Evolutionary conservation across 2,888 invertebrate genomes (phyloP).

Genomic region (Leptogaster cylindrica): DNA sequence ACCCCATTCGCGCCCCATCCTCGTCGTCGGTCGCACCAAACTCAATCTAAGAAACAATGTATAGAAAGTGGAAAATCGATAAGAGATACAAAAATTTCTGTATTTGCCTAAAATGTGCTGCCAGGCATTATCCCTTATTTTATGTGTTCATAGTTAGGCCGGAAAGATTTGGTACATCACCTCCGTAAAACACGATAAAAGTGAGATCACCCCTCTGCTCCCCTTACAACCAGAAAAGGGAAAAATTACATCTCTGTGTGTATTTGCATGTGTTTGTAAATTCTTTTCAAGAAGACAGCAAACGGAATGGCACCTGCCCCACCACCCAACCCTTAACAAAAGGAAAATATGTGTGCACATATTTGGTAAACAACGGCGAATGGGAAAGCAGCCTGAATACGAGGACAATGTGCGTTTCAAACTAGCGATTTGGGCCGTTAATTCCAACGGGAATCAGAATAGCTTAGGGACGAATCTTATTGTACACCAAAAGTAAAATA

Average conservation of each 20-base stretch:
- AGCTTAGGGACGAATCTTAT: too few relatives aligned
- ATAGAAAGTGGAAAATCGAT: constrained; percentile 20
- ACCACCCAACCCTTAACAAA: too few relatives aligned
- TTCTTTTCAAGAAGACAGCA: too few relatives aligned
- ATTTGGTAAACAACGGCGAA: too few relatives aligned
- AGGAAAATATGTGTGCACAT: too few relatives aligned
- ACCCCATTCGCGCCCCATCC: not conserved
- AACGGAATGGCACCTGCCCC: too few relatives aligned
- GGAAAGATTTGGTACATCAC: constrained; percentile 6
- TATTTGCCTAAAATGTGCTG: constrained; percentile 19
- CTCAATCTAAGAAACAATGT: constrained; percentile 1
- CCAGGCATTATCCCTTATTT: not conserved
- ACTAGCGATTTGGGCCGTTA: not conserved
- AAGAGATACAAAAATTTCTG: constrained; percentile 12
- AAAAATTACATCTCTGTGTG: too few relatives aligned
- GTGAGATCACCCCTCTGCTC: not conserved
- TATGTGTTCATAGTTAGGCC: constrained; percentile 5
- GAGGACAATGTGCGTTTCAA: not conserved
- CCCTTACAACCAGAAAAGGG: too few relatives aligned
- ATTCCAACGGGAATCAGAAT: not conserved
- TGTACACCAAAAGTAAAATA: too few relatives aligned
- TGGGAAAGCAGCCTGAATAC: too few relatives aligned
- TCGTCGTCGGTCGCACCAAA: not conserved
- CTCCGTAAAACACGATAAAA: constrained; percentile 2
- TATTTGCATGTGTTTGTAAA: not conserved